These are phyloP conservation scores for Cephus pygmeus DNA, from an alignment of 2,888 invertebrate species.

Conservation along the genomic window DNA sequence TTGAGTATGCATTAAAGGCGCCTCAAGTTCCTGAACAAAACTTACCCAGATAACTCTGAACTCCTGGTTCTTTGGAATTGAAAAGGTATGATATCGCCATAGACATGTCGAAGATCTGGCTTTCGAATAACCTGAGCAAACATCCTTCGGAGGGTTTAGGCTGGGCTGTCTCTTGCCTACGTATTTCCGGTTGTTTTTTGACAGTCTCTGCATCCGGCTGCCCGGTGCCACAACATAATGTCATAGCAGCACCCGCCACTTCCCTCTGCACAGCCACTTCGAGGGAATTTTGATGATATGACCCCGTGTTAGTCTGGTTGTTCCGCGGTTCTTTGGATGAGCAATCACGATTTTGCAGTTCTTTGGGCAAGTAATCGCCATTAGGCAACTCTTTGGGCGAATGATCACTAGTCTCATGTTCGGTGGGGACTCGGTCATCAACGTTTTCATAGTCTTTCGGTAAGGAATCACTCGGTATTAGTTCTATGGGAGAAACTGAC, in stretches of 20 bases:
- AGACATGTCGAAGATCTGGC: conserved; percentile 97
- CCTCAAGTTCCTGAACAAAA: conserved; percentile 13
- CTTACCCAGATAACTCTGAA: conserved; percentile 93
- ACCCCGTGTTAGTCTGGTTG: conserved; percentile 28
- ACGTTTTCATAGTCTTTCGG: conserved; percentile 50
- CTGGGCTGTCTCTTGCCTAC: conserved; percentile 58
- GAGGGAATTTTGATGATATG: conserved; percentile 29
- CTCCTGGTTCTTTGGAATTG: conserved; percentile 98
- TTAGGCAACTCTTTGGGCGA: conserved; percentile 29
- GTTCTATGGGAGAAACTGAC: conserved; percentile 48
- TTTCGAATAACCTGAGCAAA: conserved; percentile 92
- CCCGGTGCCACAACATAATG: conserved; percentile 61
- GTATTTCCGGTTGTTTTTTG: conserved; percentile 58
- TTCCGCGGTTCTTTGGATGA: conserved; percentile 36
- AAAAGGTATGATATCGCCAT: conserved; percentile 98
- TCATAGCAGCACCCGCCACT: conserved; percentile 59
- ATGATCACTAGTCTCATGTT: conserved; percentile 15
- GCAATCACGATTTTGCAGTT: conserved; percentile 37
- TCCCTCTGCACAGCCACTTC: conserved; percentile 53
- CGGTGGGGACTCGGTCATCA: conserved; percentile 23
- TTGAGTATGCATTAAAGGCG: not conserved
- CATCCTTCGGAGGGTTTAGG: conserved; percentile 72
- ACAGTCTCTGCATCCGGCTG: conserved; percentile 42
- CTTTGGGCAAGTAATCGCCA: conserved; percentile 27
- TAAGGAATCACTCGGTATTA: conserved; percentile 56